Evolutionary conservation across 2,888 invertebrate genomes (phyloP).

Genomic region (Pachycephus smyrnensis): DNA sequence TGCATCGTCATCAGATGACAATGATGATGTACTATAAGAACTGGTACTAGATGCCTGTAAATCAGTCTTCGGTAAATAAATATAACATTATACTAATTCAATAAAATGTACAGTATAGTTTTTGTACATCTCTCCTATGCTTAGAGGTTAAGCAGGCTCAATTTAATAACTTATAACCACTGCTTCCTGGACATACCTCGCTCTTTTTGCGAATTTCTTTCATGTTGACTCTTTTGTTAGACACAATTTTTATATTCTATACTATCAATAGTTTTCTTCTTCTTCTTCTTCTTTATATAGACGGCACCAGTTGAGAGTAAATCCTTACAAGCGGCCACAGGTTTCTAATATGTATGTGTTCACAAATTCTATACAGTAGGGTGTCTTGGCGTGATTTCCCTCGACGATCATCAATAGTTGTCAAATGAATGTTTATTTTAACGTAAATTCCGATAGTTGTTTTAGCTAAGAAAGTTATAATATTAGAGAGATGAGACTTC

Average conservation of each 20-base stretch:
- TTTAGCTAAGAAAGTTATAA: too few species aligned
- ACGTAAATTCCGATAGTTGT: too few species aligned
- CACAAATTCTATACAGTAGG: too few species aligned
- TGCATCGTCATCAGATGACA: constrained; percentile 57
- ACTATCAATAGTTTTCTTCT: not conserved
- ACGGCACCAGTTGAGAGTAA: too few species aligned
- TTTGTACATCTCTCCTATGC: not conserved
- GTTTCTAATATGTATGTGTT: too few species aligned
- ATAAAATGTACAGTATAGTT: not conserved
- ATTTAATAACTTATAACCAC: not conserved
- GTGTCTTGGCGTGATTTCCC: too few species aligned
- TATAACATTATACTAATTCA: not conserved
- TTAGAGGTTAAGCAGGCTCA: not conserved
- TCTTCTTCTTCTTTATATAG: too few species aligned
- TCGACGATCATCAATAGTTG: not conserved
- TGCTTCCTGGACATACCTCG: not conserved
- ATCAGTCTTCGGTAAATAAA: not conserved
- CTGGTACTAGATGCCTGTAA: constrained; percentile 12
- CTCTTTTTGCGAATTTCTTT: not conserved
- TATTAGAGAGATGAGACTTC: too few species aligned
- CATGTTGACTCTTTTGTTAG: not conserved
- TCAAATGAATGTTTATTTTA: not conserved
- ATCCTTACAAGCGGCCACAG: too few species aligned
- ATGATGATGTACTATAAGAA: constrained; percentile 39
- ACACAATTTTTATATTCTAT: not conserved